Conservation (phyloP, 2,888 invertebrate species). For the Tipula lateralis region DNA sequence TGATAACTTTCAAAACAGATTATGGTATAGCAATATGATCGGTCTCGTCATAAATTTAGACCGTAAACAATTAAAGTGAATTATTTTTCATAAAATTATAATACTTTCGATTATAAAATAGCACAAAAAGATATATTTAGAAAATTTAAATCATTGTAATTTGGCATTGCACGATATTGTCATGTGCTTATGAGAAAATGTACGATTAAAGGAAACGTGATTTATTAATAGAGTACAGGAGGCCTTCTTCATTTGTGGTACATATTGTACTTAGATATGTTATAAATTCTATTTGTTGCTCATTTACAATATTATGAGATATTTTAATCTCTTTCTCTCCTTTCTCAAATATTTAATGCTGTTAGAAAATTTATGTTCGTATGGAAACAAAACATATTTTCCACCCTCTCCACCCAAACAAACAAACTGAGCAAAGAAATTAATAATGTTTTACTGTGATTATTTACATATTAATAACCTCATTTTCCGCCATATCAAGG, state of each 20-base stretch:
- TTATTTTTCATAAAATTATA: neutral
- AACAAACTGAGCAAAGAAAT: neutral
- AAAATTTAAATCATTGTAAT: neutral
- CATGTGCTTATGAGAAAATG: neutral
- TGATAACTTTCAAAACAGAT: neutral
- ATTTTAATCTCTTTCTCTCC: neutral
- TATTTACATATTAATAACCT: neutral
- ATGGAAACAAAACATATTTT: neutral
- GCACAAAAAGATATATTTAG: neutral
- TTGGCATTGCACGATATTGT: neutral
- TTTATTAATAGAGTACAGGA: neutral
- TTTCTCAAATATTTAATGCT: neutral
- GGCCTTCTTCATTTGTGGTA: neutral
- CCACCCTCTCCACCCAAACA: slow-evolving; percentile 1
- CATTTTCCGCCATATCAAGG: neutral
- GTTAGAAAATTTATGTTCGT: neutral
- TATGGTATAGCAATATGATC: neutral
- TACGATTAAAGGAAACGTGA: neutral
- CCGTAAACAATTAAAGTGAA: neutral
- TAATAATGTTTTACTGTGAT: neutral
- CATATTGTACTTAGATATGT: neutral
- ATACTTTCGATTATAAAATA: neutral
- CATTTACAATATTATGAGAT: neutral
- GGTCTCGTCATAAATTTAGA: neutral
- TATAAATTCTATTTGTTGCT: neutral